Conservation (phyloP, 2,888 invertebrate genomes). For the Hofmannophila pseudospretella region DNA sequence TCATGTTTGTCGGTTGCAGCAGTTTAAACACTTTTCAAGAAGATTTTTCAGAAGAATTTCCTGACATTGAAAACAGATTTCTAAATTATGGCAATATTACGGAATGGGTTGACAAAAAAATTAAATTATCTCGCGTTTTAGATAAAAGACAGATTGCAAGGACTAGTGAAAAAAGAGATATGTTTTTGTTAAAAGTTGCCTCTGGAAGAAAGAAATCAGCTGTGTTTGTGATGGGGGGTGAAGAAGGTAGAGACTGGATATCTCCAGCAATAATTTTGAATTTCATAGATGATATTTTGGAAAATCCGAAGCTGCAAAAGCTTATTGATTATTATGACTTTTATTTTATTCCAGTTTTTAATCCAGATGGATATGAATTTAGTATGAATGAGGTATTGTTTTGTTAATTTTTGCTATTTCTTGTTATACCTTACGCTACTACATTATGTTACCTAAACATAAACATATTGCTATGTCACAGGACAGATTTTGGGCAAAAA, state of each 20-base stretch:
- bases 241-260: constrained; percentile 57
- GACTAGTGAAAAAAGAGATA: constrained; percentile 46
- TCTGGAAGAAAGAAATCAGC: constrained; percentile 28
- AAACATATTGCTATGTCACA: too few relatives aligned
- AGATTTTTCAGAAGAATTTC: too few relatives aligned
- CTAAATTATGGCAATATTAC: constrained; percentile 30
- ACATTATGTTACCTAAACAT: too few relatives aligned
- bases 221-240: constrained; percentile 58
- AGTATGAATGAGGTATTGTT: constrained; percentile 39
- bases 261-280: constrained; percentile 48
- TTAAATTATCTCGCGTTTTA: constrained; percentile 24
- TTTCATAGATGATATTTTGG: constrained; percentile 34
- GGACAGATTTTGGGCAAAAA: constrained; percentile 55
- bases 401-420: constrained; percentile 5
- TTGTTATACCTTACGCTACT: too few relatives aligned
- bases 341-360: constrained; percentile 56
- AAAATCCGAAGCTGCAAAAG: background rate
- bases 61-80: constrained; percentile 18
- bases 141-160: constrained; percentile 38
- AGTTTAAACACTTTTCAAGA: too few relatives aligned
- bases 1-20: too few relatives aligned
- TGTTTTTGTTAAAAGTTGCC: constrained; percentile 45
- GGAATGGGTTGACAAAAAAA: constrained; percentile 30
- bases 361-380: constrained; percentile 62
- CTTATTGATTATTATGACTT: constrained; percentile 41